Evolutionary conservation across 2,113 vertebrate genomes (phyloP), one percentile per base, ranked within the genome.

Genomic region (Okapia johnstoni): DNA sequence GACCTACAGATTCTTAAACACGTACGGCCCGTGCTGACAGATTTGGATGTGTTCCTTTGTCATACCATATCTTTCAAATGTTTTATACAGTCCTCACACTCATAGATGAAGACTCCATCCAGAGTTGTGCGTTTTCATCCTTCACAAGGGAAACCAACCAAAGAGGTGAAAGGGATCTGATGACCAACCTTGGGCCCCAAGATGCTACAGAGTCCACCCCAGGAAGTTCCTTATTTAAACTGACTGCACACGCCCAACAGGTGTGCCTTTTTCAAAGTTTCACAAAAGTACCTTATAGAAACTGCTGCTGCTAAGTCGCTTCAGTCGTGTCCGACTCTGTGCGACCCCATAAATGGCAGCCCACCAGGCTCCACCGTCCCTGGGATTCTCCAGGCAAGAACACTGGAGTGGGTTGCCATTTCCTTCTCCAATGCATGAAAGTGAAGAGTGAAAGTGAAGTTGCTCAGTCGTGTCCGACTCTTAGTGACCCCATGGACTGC

Each of bases 81-180:
- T 23, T 66, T 91, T 43, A 26, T 11, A 30, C 11, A 46, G 23
- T 92, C 36, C 33, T 50, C 48, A 50, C 26, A 6, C 33, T 50
- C 30, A 12, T 2, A 14, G 17, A 15, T 28, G 17, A 48, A 17
- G 10, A 7, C 5, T 1, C 52, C n/a, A 50, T 19, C 40, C 54
- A 19, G 43, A 83, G 26, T 0, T 54, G 48, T 80, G 15, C 8
- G 57, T 28, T 40, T 58, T 33, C 48, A 28, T 12, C n/a, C 77
- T 85, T 84, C 86, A 93, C 70, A 83, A 73, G 77, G 33, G 28
- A 55, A 28, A 50, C 15, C 21, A 40, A 14, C 2, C 33, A 40
- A 80, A 66, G 1, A 12, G 3, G 30, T 2, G 13, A 1, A 5
- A 8, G 55, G n/a, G 7, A 13, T 3, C 15, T 50, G 3, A 55